Base-by-base conservation (phyloP, 2,888 invertebrate genomes). In the Archips crataeganus region DNA sequence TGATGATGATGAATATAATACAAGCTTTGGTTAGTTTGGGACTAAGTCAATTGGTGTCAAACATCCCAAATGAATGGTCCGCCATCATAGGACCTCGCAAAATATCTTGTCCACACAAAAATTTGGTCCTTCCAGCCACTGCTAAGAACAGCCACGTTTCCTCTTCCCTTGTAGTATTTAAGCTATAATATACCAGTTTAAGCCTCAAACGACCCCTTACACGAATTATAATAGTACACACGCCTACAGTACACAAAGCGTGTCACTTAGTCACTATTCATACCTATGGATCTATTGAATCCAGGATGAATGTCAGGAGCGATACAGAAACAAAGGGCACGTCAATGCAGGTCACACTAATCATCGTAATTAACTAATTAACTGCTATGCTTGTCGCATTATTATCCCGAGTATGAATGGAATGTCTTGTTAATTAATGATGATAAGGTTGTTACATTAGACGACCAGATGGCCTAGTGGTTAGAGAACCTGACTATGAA, bases 311-410 rank as follows among this genome's bases (percentile, higher is more conserved):
- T 62, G 8, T 4, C 45, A 62, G 15, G 9, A 13, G 34, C 15
- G n/a, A 63, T 57, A 47, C 9, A 0, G n/a, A 42, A n/a, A 47
- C 32, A 63, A 63, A 62, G 13, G 63, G 2, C n/a, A 62, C 47
- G 32, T 63, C 63, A 63, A 63, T 63, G 32, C 32, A 63, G 3
- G 45, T 4, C 8, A 15, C 45, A 3, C 34, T 63, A 63, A 63
- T 63, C 13, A 63, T 49, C 8, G 47, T 63, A 34, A 63, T 63
- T 13, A 47, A n/a, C 47, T 63, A 63, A 63, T 63, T 63, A 63
- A 5, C 23, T 11, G 13, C 32, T 32, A 3, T 63, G 47, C 47
- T 23, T 6, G 2, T n/a, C 34, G 3, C 32, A 62, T 45, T 15
- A 23, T 5, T 42, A 9, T 54, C 23, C 10, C 0, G 15, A 15